Conservation (phyloP, 2,888 invertebrate genomes). For the Tiphia femorata region DNA sequence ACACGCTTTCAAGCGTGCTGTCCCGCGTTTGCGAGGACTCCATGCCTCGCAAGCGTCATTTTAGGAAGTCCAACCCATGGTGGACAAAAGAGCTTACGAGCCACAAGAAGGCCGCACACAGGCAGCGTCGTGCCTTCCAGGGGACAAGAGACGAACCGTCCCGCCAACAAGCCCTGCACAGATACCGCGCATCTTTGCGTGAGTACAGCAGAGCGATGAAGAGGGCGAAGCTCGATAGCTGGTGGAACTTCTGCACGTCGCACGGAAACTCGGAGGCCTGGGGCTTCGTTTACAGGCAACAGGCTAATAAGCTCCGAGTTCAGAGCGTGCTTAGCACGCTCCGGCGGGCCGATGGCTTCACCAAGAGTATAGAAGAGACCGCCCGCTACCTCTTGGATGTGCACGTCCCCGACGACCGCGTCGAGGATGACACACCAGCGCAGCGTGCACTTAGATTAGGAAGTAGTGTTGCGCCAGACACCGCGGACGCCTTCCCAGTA, state of each 20-base stretch:
- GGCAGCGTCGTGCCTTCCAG: neutral
- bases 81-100: constrained; percentile 5
- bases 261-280: constrained; percentile 26
- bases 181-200: neutral
- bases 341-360: constrained; percentile 3
- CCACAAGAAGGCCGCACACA: neutral
- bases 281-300: constrained; percentile 32
- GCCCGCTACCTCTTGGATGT: constrained; percentile 17
- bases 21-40: neutral
- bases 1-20: neutral
- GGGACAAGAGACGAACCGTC: neutral
- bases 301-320: constrained; percentile 18
- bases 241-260: constrained; percentile 24
- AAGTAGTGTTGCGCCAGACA: neutral
- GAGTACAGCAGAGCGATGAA: constrained; percentile 12
- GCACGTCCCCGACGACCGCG: constrained; percentile 15
- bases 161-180: neutral
- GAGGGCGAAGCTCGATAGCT: constrained; percentile 7
- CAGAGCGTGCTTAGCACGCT: constrained; percentile 17
- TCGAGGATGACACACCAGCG: neutral
- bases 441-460: neutral
- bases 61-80: constrained; percentile 9
- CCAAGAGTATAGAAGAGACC: constrained; percentile 11
- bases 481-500: neutral
- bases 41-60: neutral